These are phyloP conservation scores for Caenorhabditis afra DNA, from an alignment of 2,888 invertebrate species.

Conservation along the genomic window DNA sequence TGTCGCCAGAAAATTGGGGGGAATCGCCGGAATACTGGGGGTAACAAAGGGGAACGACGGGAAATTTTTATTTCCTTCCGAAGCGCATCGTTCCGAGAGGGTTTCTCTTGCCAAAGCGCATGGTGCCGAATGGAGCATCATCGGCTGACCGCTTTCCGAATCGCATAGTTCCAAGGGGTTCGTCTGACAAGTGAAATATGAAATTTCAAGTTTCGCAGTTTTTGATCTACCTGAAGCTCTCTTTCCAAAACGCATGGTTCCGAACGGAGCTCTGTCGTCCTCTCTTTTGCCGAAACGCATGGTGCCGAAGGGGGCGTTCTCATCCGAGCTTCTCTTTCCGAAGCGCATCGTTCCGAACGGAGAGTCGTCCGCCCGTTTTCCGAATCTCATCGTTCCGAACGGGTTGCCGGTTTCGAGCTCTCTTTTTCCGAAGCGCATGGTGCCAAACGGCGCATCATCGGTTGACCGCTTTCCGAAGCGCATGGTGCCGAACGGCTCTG, in stretches of 20 bases:
- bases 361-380: constrained; percentile 60
- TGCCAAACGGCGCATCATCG: constrained; percentile 44
- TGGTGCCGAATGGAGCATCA: constrained; percentile 46
- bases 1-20: constrained; percentile 9
- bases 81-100: constrained; percentile 73
- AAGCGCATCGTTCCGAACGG: constrained; percentile 54
- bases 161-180: constrained; percentile 57
- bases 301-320: constrained; percentile 47
- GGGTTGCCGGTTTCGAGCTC: constrained; percentile 37
- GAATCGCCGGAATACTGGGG: neutral
- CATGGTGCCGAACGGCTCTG: constrained; percentile 58
- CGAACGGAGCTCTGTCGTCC: constrained; percentile 49
- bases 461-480: constrained; percentile 48
- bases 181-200: constrained; percentile 23
- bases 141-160: constrained; percentile 57
- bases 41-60: neutral
- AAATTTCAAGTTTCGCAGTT: neutral
- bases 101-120: constrained; percentile 61
- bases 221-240: constrained; percentile 11
- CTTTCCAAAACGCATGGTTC: constrained; percentile 69
- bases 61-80: constrained; percentile 55
- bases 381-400: constrained; percentile 70
- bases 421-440: constrained; percentile 44
- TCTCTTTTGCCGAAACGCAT: constrained; percentile 44
- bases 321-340: constrained; percentile 31